Evolutionary conservation across 2,888 invertebrate species (phyloP).

Genomic region (Trissoscelio sp.): DNA sequence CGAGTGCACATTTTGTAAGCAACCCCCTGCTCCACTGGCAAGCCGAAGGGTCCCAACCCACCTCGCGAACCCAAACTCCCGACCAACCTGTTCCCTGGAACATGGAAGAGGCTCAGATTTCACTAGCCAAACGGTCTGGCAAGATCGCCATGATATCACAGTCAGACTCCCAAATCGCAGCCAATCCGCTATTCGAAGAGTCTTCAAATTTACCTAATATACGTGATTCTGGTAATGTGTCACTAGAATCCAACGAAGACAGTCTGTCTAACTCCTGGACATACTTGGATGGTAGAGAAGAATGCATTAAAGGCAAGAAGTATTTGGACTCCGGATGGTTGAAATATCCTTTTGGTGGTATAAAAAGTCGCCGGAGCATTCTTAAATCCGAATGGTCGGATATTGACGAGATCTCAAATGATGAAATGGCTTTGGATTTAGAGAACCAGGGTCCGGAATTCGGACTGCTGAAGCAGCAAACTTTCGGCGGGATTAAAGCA

Average conservation of each 20-base stretch:
- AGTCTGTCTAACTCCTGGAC: conserved; percentile 26
- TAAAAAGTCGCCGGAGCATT: conserved; percentile 15
- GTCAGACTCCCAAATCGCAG: not conserved
- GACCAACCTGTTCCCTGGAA: not conserved
- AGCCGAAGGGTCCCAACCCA: conserved; percentile 68
- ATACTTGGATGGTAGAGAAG: conserved; percentile 13
- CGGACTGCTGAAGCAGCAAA: conserved; percentile 34
- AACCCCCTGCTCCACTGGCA: conserved; percentile 84
- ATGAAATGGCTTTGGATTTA: conserved; percentile 14
- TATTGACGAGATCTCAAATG: conserved; percentile 12
- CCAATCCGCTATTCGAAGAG: conserved; percentile 52
- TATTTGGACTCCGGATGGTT: conserved; percentile 46
- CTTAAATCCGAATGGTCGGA: not conserved
- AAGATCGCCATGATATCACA: conserved; percentile 11
- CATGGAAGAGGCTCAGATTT: conserved; percentile 12
- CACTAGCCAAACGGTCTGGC: conserved; percentile 15
- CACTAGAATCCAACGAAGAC: conserved; percentile 50
- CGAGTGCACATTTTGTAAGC: conserved; percentile 85
- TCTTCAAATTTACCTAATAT: not conserved
- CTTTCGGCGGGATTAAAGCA: conserved; percentile 60
- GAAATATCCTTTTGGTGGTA: conserved; percentile 60
- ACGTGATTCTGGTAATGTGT: conserved; percentile 57
- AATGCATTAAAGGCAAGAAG: conserved; percentile 35
- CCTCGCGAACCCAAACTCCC: conserved; percentile 65
- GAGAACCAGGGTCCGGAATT: conserved; percentile 25